Evolutionary conservation across 1,140 invertebrate species (phyloP).

Genomic region (Maniola jurtina): DNA sequence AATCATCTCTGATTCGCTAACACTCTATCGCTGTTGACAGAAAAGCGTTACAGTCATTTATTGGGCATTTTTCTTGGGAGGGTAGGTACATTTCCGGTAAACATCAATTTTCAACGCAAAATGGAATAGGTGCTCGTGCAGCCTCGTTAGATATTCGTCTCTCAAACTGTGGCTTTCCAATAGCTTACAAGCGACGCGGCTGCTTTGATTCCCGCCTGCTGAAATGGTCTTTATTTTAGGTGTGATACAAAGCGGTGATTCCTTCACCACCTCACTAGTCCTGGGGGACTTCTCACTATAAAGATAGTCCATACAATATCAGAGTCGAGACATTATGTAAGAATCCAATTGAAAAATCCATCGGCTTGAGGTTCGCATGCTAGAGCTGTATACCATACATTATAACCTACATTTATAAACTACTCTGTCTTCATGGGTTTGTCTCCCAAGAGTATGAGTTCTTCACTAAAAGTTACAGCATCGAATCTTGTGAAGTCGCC

Average conservation of each 20-base stretch:
- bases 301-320: constrained; percentile 80
- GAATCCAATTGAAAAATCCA: constrained; percentile 81
- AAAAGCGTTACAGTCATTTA: constrained; percentile 52
- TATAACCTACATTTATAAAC: constrained; percentile 71
- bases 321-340: constrained; percentile 82
- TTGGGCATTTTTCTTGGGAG: constrained; percentile 44
- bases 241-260: constrained; percentile 37
- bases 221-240: constrained; percentile 48
- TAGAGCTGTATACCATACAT: constrained; percentile 38
- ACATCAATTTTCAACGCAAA: constrained; percentile 79
- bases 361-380: constrained; percentile 48
- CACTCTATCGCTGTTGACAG: too few relatives aligned
- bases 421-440: constrained; percentile 31
- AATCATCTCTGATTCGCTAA: too few relatives aligned
- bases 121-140: constrained; percentile 79
- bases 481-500: constrained; percentile 35
- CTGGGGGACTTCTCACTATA: constrained; percentile 49
- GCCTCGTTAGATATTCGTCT: constrained; percentile 79
- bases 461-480: constrained; percentile 47
- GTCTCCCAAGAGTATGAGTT: constrained; percentile 21
- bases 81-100: constrained; percentile 83
- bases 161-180: constrained; percentile 79
- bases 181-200: constrained; percentile 83
- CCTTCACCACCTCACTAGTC: constrained; percentile 35
- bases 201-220: constrained; percentile 57